phyloP scores from a whole-genome alignment of 2,797 vertebrate species.

The Manis crassicaudata region DNA sequence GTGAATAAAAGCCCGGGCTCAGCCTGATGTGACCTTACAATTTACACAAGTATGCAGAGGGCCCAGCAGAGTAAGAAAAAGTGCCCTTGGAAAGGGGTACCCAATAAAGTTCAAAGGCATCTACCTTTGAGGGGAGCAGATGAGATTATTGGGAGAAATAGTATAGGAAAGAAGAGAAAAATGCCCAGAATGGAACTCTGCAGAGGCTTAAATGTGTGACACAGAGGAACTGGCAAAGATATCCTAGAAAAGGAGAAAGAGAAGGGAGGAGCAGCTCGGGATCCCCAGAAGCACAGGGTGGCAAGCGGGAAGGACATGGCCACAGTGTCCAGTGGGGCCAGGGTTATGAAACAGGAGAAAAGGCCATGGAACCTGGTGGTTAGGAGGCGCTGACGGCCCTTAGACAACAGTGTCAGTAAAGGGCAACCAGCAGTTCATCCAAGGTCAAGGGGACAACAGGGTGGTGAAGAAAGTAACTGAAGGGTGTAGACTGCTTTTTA shows the following conservation, averaged over 20 bases:
- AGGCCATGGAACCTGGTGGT: background rate
- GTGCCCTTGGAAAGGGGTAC: background rate
- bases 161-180: background rate
- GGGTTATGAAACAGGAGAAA: background rate
- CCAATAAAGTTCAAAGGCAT: background rate
- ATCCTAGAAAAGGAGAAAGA: background rate
- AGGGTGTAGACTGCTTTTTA: background rate
- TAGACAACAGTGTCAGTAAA: background rate
- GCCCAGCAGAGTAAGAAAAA: background rate
- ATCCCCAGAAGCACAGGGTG: background rate
- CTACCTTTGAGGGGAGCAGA: background rate
- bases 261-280: background rate
- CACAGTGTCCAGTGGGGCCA: background rate
- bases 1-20: background rate
- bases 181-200: background rate
- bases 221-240: background rate
- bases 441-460: background rate
- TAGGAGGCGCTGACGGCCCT: background rate
- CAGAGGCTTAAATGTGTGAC: background rate
- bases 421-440: background rate
- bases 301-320: background rate
- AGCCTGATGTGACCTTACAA: background rate
- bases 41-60: background rate
- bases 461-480: background rate
- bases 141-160: background rate